These are phyloP conservation scores for Macropis europaea DNA, from an alignment of 2,888 invertebrate genomes.

Conservation along the genomic window DNA sequence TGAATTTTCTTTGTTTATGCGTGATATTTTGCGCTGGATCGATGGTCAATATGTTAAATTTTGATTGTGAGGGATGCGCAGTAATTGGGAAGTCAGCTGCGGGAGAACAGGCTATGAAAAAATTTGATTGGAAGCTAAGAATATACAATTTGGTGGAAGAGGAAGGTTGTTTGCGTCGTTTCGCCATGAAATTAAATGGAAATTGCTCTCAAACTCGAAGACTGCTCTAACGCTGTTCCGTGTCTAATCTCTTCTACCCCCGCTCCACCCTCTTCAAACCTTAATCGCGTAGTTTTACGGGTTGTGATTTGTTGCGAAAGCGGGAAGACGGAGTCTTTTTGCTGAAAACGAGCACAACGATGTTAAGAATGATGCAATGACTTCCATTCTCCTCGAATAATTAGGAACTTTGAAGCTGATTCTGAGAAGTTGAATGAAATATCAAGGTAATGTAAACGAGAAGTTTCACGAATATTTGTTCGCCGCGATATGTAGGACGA, in stretches of 20 bases:
- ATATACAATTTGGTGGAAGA: slow-evolving; percentile 17
- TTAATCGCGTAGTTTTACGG: background rate
- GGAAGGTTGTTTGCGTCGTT: slow-evolving; percentile 17
- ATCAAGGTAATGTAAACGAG: no score
- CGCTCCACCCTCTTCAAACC: background rate
- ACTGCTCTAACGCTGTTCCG: slow-evolving; percentile 21
- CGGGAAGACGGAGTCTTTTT: no score
- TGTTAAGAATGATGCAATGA: no score
- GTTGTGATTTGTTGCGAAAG: no score
- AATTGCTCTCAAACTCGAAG: slow-evolving; percentile 32
- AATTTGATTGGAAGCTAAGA: slow-evolving; percentile 39
- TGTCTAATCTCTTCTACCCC: background rate
- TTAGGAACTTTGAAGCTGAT: no score
- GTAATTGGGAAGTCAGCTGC: background rate
- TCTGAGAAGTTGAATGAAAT: no score
- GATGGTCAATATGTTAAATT: no score
- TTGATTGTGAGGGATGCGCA: slow-evolving; percentile 1
- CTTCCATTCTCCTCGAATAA: no score
- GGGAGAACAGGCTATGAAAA: background rate
- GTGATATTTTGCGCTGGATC: no score
- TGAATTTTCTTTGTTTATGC: no score
- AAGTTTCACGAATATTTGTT: no score
- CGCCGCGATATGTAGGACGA: no score
- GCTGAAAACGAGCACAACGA: background rate
- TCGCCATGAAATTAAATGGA: slow-evolving; percentile 33